Evolutionary conservation across 2,888 invertebrate species (phyloP), one percentile per base, ranked within the genome.

Genomic region (Gari tellinella): DNA sequence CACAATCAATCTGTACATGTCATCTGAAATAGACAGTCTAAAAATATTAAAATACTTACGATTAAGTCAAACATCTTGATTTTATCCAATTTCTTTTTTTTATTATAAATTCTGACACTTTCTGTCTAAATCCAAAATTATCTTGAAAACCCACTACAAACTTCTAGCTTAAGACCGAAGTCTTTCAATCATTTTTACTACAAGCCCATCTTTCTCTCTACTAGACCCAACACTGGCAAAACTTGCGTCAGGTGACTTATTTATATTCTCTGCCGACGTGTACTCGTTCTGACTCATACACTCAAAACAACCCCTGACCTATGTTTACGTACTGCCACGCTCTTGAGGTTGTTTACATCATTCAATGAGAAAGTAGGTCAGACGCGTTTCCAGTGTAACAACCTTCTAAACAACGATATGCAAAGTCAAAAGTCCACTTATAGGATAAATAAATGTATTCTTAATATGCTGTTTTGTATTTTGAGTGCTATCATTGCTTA

Each of bases 201-300:
- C 73, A 76, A 77, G 76, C 73, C 82, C 83, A 82, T 82, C 73
- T 72, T 80, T 73, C 67, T 72, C 72, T 61, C 51, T 46, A 23
- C 56, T 70, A 67, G 73, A 58, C 46, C 78, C 68, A 73, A 82
- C 69, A 73, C 76, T 73, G 43, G 64, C 52, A n/a, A 43, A 43
- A 10, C 66, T 75, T 75, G 73, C 81, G 74, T 82, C 83, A 81
- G 81, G 69, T 63, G 66, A 62, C 58, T 66, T 72, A 67, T 80
- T 80, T 84, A 79, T 82, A 69, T 65, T 26, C 31, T 25, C 63
- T 64, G 55, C 60, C 68, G 58, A 79, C 79, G 79, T 79, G 79
- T 79, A 52, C 62, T 55, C 14, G 38, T 26, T 38, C 38, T 70
- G 70, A 70, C 58, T 65, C 69, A 72, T 37, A 48, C 19, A 31